Base-by-base conservation (phyloP, 2,888 invertebrate genomes). In the Platynereis dumerilii region DNA sequence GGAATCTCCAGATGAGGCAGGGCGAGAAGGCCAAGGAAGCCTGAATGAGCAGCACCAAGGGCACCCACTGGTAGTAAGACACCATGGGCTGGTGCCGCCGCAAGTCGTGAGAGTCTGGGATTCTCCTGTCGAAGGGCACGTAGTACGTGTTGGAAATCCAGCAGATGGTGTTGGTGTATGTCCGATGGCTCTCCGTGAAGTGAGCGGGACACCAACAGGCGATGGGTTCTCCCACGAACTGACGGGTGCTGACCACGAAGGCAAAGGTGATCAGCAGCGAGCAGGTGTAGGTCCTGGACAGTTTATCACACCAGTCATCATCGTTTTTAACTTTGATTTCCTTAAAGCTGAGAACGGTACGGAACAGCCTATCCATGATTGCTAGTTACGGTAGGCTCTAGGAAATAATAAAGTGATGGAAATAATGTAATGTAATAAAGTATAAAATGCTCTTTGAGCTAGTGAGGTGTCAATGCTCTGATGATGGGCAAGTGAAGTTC, bases 61-160 rank as follows among this genome's bases (percentile, higher is more conserved):
- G 72, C n/a, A 72, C 67, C 72, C 72, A 72, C 48, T 72, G 72
- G 61, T 72, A 72, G 61, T 72, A 72, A 7, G 63, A 57, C 22
- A 72, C 66, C 34, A 66, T 42, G 29, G 58, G 62, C 1, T 48
- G 58, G 71, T 82, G 81, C 63, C 80, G 73, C 59, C 82, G 77
- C 61, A 77, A 72, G 62, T 83, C 78, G 2, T 83, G 82, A 48
- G 77, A 74, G 64, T 83, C 78, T 1, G 84, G 84, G 52, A 85
- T 76, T 55, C 82, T 78, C 66, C 85, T 82, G 69, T 85, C 78
- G 70, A 86, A 82, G 65, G 80, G 80, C 60, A 81, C 74, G 76
- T 85, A 86, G 74, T 86, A 86, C 2, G 86, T 86, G 75, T 86
- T 86, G 67, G 85, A 83, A 64, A 86, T 84, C 86, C 86, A 86